Evolutionary conservation across 2,888 invertebrate genomes (phyloP).

Genomic region (Tridacna gigas): DNA sequence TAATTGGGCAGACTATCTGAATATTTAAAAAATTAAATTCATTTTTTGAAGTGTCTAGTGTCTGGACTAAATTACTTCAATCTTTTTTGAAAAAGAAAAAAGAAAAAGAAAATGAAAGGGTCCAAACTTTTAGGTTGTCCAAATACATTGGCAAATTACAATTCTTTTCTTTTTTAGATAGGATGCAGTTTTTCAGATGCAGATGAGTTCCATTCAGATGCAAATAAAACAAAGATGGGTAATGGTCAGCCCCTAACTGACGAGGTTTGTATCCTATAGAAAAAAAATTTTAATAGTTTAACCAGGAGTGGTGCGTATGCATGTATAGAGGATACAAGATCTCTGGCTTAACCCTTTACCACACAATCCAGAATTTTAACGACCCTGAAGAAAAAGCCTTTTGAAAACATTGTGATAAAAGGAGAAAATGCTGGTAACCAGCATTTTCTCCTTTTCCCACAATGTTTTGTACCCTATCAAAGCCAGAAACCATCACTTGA

Average conservation of each 20-base stretch:
- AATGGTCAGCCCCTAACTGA: conserved; percentile 79
- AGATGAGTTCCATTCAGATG: conserved; percentile 81
- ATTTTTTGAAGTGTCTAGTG: too few relatives aligned
- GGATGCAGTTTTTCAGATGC: conserved; percentile 80
- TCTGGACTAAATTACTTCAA: too few relatives aligned
- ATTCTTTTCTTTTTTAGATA: conserved; percentile 62
- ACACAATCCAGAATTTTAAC: background rate
- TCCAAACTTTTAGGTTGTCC: too few relatives aligned
- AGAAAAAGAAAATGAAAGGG: too few relatives aligned
- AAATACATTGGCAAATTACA: background rate
- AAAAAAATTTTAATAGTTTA: too few relatives aligned
- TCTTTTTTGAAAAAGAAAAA: too few relatives aligned
- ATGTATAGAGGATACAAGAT: background rate
- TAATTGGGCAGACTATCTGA: too few relatives aligned
- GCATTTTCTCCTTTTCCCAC: background rate
- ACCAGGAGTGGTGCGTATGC: too few relatives aligned
- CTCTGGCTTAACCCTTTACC: background rate
- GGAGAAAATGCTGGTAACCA: background rate
- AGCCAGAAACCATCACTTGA: too few relatives aligned
- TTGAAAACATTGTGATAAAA: too few relatives aligned
- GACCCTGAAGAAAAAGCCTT: too few relatives aligned
- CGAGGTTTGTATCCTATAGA: conserved; percentile 63
- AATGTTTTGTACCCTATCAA: background rate
- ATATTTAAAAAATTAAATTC: too few relatives aligned
- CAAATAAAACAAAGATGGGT: conserved; percentile 83